Percentiles rank a stretch among this genome's conserved stretches.
These are phyloP conservation scores for Cariama cristata DNA, from an alignment of 2,113 vertebrate species.

Conservation along the genomic window DNA sequence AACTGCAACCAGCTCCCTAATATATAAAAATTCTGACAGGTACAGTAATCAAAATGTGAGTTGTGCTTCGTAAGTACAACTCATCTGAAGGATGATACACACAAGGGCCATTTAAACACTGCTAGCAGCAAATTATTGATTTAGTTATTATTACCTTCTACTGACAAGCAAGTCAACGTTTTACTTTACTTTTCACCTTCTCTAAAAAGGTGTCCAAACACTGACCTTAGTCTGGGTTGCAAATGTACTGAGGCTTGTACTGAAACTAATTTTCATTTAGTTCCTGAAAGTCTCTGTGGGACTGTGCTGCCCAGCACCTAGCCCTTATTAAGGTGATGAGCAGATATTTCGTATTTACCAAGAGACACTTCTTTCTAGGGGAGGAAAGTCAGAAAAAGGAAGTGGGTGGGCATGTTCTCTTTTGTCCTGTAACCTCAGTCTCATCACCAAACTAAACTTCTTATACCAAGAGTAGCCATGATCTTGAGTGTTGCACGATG, in stretches of 20 bases:
- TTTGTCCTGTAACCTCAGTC: neutral
- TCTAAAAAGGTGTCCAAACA: neutral
- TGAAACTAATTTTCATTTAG: neutral
- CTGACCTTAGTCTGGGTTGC: neutral
- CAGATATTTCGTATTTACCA: neutral
- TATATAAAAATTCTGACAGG: neutral
- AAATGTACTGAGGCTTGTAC: neutral
- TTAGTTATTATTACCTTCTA: neutral
- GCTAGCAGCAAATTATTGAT: neutral
- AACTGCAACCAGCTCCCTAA: neutral
- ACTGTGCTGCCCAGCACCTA: neutral
- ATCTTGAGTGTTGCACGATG: fast-evolving
- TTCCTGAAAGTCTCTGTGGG: neutral
- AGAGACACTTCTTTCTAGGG: neutral
- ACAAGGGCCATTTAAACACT: neutral
- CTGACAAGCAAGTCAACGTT: neutral
- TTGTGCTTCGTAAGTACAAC: neutral
- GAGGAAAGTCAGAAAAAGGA: neutral
- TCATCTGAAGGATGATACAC: neutral
- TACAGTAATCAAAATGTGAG: neutral
- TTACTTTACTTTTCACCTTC: neutral
- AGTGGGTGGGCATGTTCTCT: neutral
- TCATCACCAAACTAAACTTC: neutral
- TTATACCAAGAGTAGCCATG: fast-evolving
- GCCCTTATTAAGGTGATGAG: neutral